Evolutionary conservation across 2,113 vertebrate species (phyloP).

Genomic region (Epinephelus fuscoguttatus): DNA sequence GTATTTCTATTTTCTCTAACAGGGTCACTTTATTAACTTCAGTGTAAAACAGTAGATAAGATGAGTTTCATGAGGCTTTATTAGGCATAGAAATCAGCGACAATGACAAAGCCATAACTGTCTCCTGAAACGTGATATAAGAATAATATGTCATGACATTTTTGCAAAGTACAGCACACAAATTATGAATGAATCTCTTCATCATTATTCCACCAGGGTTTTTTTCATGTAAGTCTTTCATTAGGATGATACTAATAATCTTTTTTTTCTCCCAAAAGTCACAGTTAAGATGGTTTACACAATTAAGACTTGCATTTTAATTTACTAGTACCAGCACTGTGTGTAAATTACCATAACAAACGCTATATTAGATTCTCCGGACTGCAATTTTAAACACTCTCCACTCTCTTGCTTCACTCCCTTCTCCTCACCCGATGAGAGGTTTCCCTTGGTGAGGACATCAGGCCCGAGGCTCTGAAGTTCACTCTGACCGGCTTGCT

Average conservation of each 20-base stretch:
- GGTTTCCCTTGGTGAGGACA: constrained; percentile 62
- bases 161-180: background rate
- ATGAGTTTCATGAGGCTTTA: constrained; percentile 8
- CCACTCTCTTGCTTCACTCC: constrained; percentile 50
- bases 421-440: constrained; percentile 57
- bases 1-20: background rate
- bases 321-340: background rate
- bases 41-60: background rate
- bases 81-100: background rate
- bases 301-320: background rate
- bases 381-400: background rate
- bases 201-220: background rate
- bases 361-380: background rate
- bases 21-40: background rate
- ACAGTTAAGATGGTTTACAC: background rate
- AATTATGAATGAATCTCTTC: background rate
- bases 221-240: too few species aligned
- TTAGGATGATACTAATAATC: too few species aligned
- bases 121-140: too few species aligned
- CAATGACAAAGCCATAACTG: background rate
- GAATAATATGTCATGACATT: background rate
- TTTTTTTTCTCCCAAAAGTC: background rate
- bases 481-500: constrained; percentile 58
- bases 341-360: background rate
- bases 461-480: constrained; percentile 73